Conservation (phyloP, 35 echinoderm and acorn worm genomes). For the Patiria miniata region DNA sequence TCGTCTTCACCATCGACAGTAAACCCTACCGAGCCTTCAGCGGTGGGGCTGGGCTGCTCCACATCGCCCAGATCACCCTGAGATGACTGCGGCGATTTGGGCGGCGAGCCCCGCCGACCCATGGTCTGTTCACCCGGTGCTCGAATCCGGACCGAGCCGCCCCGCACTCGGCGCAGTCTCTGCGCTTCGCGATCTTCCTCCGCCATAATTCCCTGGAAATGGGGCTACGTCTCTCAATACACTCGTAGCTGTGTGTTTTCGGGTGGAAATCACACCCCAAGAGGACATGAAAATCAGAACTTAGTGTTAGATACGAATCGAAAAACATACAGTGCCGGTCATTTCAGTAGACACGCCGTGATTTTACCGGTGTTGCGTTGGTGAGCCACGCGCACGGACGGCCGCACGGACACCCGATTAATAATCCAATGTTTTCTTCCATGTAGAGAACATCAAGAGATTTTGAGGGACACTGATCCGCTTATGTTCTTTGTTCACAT, state of each 20-base stretch:
- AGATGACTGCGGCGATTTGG: background rate
- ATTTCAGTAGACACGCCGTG: background rate
- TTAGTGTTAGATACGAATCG: background rate
- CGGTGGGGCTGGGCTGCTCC: slow-evolving; percentile 1
- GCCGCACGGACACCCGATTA: background rate
- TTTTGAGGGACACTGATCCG: background rate
- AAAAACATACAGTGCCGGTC: background rate
- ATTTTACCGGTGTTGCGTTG: too few relatives aligned
- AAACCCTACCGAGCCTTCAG: slow-evolving; percentile 14
- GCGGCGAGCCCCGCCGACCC: background rate
- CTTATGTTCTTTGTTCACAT: background rate
- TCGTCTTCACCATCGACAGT: background rate
- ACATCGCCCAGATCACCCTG: background rate
- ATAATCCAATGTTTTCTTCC: slow-evolving; percentile 13
- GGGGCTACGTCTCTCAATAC: background rate
- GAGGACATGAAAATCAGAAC: background rate
- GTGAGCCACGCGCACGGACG: too few relatives aligned
- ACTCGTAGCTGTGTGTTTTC: slow-evolving; percentile 17
- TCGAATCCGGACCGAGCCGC: slow-evolving; percentile 7
- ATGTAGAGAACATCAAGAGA: background rate
- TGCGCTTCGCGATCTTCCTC: slow-evolving; percentile 4
- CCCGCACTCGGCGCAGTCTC: background rate
- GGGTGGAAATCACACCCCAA: background rate
- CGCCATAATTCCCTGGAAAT: background rate
- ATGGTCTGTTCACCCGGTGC: slow-evolving; percentile 15